Evolutionary conservation across 2,888 invertebrate genomes (phyloP).

Genomic region (Dastarcus helophoroides): DNA sequence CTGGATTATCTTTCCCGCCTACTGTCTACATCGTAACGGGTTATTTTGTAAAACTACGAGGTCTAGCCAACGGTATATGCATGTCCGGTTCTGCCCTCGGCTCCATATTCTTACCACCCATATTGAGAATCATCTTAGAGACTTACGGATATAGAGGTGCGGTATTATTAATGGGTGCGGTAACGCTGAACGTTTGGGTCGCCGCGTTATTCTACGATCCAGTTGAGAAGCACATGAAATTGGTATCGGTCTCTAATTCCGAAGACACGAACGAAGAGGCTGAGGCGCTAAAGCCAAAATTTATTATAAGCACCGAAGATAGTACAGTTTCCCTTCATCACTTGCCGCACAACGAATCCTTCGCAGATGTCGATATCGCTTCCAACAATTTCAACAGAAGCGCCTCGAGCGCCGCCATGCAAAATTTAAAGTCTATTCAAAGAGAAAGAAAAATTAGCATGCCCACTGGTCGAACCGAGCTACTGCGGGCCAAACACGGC

Average conservation of each 20-base stretch:
- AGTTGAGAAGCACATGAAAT: conserved; percentile 68
- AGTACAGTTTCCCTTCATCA: conserved; percentile 30
- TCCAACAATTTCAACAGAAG: conserved; percentile 49
- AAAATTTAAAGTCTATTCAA: conserved; percentile 40
- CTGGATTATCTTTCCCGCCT: conserved; percentile 77
- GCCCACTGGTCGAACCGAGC: conserved; percentile 40
- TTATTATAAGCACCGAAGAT: conserved; percentile 32
- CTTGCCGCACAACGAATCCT: conserved; percentile 30
- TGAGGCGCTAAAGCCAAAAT: conserved; percentile 27
- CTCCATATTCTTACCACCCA: conserved; percentile 72
- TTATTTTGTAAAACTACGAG: conserved; percentile 67
- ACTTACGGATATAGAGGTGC: conserved; percentile 71
- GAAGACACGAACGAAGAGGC: conserved; percentile 33
- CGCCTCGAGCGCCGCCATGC: conserved; percentile 59
- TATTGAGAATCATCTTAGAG: conserved; percentile 57
- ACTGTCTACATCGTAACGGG: conserved; percentile 84
- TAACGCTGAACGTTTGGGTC: conserved; percentile 74
- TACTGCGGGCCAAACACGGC: too few relatives aligned
- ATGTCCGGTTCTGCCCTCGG: conserved; percentile 83
- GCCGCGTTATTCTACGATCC: conserved; percentile 77
- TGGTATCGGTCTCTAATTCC: conserved; percentile 37
- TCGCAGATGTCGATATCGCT: conserved; percentile 26
- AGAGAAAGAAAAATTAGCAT: conserved; percentile 48
- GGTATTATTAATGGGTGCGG: conserved; percentile 67
- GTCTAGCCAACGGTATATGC: conserved; percentile 77